Base-by-base conservation (phyloP, 2,888 invertebrate species). In the Megamerina dolium region DNA sequence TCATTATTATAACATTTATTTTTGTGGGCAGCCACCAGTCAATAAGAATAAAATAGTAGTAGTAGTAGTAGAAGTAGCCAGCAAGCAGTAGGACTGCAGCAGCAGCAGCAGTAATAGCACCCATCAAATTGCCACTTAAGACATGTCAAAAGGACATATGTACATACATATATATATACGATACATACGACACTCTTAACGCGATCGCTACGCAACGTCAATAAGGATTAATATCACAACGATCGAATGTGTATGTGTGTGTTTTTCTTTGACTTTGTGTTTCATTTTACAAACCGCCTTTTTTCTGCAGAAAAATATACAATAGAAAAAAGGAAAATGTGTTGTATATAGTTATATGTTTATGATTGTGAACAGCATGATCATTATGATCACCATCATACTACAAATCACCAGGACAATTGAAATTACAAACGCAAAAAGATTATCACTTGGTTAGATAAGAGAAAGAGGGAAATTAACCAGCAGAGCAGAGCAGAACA, bases 221-320 rank as follows among this genome's bases (percentile, higher is more conserved):
- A n/a, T n/a, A n/a, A n/a, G n/a, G n/a, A n/a, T n/a, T n/a, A n/a
- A n/a, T n/a, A n/a, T n/a, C n/a, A n/a, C n/a, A n/a, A n/a, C n/a
- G n/a, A n/a, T n/a, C n/a, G n/a, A n/a, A n/a, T n/a, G n/a, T n/a
- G n/a, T n/a, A n/a, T n/a, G n/a, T n/a, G n/a, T n/a, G n/a, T n/a
- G n/a, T n/a, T n/a, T n/a, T n/a, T n/a, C n/a, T n/a, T 10, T 23
- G 6, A 31, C 53, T 59, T 58, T 60, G 55, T 59, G 59, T 55
- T 59, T 61, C 58, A 46, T 50, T 51, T 58, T 57, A 59, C 59
- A 56, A 39, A 51, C 59, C 60, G 59, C 53, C 54, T 52, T 57
- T 61, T 49, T 59, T 63, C 57, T 51, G 49, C 31, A 55, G 64
- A 64, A 64, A 47, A n/a, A n/a, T n/a, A n/a, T n/a, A n/a, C n/a